Conservation (phyloP, 2,113 vertebrate genomes). For the Electrona antarctica region DNA sequence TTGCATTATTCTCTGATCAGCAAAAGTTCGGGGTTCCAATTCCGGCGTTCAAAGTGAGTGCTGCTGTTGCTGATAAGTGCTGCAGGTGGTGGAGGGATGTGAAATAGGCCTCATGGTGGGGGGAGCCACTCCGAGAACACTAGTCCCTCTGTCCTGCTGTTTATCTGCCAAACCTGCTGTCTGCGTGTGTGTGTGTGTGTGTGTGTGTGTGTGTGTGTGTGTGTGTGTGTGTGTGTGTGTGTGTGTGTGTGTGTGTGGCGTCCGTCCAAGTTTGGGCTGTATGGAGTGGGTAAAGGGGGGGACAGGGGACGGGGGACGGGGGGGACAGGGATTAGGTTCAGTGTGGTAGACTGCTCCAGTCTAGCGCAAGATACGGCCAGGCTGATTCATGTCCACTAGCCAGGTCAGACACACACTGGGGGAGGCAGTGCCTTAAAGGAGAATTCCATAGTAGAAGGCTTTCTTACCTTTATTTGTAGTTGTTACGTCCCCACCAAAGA, state of each 20-base stretch:
- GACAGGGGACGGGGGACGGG: background rate
- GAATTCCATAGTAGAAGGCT: too few relatives aligned
- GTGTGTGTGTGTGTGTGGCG: conserved; percentile 37
- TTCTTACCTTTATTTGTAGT: too few relatives aligned
- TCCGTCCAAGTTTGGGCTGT: conserved; percentile 40
- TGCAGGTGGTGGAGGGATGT: conserved; percentile 60
- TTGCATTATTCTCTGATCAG: background rate
- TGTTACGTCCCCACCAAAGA: too few relatives aligned
- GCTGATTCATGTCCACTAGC: conserved; percentile 29
- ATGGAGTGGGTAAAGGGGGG: conserved; percentile 23
- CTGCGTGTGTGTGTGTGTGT: conserved; percentile 26
- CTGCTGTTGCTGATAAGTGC: conserved; percentile 55
- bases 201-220: conserved; percentile 32
- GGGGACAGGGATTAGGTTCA: background rate
- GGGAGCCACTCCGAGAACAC: conserved; percentile 45
- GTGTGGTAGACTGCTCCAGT: background rate
- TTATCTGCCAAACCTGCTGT: conserved; percentile 50
- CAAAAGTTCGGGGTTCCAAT: conserved; percentile 6
- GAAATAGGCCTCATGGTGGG: conserved; percentile 25
- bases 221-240: conserved; percentile 28
- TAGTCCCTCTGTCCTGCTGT: conserved; percentile 41
- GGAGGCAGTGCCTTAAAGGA: conserved; percentile 23
- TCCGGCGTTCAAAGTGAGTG: conserved; percentile 38
- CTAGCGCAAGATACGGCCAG: background rate
- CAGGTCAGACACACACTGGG: conserved; percentile 25